A percentile compares a stretch with the other conserved stretches of the same genome.
phyloP scores from a whole-genome alignment of 2,888 invertebrate species.

The Amaurobius ferox region DNA sequence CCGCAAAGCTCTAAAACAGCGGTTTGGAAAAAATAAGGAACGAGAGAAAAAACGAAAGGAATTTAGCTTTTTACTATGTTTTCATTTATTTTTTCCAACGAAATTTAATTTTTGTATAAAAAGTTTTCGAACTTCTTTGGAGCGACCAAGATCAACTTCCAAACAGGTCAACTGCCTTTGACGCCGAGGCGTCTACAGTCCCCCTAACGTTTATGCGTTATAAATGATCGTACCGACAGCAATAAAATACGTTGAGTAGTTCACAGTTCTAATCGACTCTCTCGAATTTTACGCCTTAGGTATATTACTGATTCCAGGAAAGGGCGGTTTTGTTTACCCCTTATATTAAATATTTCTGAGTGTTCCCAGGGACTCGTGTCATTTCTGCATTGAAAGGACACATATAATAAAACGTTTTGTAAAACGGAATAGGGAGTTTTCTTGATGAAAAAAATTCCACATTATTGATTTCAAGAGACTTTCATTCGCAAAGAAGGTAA shows the following conservation, averaged over 20 bases:
- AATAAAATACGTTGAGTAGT: conserved; percentile 69
- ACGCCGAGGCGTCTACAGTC: conserved; percentile 52
- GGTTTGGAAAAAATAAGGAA: neutral
- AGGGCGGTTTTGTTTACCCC: conserved; percentile 49
- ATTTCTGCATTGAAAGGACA: conserved; percentile 48
- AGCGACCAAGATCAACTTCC: conserved; percentile 25
- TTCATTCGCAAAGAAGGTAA: no score
- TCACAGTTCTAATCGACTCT: conserved; percentile 33
- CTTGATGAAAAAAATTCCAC: neutral
- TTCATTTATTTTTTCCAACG: conserved; percentile 30
- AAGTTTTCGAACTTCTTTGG: conserved; percentile 62
- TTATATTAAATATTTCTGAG: conserved; percentile 69
- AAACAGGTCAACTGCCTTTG: conserved; percentile 52
- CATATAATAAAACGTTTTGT: conserved; percentile 37
- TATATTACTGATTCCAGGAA: conserved; percentile 54
- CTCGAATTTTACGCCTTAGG: conserved; percentile 61
- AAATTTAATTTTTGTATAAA: conserved; percentile 63
- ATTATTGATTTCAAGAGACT: neutral
- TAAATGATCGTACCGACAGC: conserved; percentile 60
- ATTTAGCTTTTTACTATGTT: conserved; percentile 43
- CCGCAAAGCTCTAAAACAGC: conserved; percentile 20
- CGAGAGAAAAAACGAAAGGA: conserved; percentile 18
- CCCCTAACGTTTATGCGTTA: conserved; percentile 65
- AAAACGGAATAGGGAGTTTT: neutral
- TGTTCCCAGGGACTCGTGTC: no score